A percentile compares a stretch with the other conserved stretches of the same genome.
These are phyloP conservation scores for Eleutherodactylus coqui DNA, from an alignment of 2,797 vertebrate species.

Conservation along the genomic window DNA sequence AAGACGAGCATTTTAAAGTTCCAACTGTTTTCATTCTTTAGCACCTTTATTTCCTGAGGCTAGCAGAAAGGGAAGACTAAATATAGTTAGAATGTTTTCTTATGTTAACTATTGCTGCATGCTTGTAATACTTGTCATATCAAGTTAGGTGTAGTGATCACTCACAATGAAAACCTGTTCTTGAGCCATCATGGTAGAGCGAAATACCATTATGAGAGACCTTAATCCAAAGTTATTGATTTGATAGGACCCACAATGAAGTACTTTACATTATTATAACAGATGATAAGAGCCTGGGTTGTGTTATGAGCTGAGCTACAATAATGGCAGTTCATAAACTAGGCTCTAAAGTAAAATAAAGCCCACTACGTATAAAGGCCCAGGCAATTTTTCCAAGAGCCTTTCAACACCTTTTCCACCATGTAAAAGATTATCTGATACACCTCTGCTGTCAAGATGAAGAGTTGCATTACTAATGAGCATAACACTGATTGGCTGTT, in stretches of 20 bases:
- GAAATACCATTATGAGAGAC: not conserved
- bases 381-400: too few species aligned
- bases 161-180: not conserved
- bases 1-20: slow-evolving; percentile 49
- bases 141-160: not conserved
- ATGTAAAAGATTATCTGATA: too few species aligned
- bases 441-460: too few species aligned
- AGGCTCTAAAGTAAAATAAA: too few species aligned
- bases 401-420: too few species aligned
- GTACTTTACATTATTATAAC: too few species aligned
- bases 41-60: slow-evolving; percentile 48
- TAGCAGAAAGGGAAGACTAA: not conserved
- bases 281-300: too few species aligned
- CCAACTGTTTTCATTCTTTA: slow-evolving; percentile 44
- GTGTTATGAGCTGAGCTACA: too few species aligned
- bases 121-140: not conserved
- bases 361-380: too few species aligned
- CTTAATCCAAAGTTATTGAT: not conserved
- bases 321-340: too few species aligned
- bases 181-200: not conserved
- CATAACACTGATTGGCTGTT: too few species aligned
- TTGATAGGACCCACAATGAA: not conserved
- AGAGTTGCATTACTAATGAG: too few species aligned
- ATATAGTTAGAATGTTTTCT: slow-evolving; percentile 19
- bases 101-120: slow-evolving; percentile 1